A percentile compares a stretch with the other conserved stretches of the same genome.
These are phyloP conservation scores for Erebia ligea DNA, from an alignment of 2,888 invertebrate species.

Conservation along the genomic window DNA sequence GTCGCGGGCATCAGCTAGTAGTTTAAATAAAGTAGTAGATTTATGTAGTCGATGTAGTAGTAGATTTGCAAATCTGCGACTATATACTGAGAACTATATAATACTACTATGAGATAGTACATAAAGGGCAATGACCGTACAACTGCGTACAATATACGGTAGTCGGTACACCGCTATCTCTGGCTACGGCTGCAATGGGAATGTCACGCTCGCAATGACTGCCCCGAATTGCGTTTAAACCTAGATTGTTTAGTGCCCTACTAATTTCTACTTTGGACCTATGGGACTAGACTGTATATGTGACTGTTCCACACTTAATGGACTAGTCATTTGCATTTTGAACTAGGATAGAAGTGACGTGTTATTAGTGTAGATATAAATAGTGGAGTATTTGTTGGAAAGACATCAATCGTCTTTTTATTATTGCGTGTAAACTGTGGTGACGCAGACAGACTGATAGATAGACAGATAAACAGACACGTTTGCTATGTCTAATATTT, in stretches of 20 bases:
- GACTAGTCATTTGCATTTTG: not conserved
- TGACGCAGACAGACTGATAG: no score
- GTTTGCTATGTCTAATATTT: no score
- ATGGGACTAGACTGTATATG: not conserved
- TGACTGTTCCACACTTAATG: not conserved
- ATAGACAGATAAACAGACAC: no score
- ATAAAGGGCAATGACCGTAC: not conserved
- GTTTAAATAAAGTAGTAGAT: no score
- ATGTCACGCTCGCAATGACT: constrained; percentile 6
- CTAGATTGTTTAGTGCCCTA: constrained; percentile 6
- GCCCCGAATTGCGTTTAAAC: constrained; percentile 16
- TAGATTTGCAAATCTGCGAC: no score
- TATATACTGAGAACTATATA: no score
- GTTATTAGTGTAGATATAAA: no score
- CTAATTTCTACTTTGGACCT: constrained; percentile 8
- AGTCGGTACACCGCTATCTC: not conserved
- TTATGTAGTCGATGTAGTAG: no score
- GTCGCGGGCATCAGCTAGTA: no score
- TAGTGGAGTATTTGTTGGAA: no score
- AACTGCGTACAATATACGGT: not conserved
- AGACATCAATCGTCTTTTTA: no score
- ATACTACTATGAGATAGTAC: constrained; percentile 3
- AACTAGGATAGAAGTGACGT: not conserved
- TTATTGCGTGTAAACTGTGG: no score
- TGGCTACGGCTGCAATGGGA: not conserved